A percentile compares a stretch with the other conserved stretches of the same genome.
phyloP scores from a whole-genome alignment of 2,113 vertebrate species.

The Cephalopterus ornatus region DNA sequence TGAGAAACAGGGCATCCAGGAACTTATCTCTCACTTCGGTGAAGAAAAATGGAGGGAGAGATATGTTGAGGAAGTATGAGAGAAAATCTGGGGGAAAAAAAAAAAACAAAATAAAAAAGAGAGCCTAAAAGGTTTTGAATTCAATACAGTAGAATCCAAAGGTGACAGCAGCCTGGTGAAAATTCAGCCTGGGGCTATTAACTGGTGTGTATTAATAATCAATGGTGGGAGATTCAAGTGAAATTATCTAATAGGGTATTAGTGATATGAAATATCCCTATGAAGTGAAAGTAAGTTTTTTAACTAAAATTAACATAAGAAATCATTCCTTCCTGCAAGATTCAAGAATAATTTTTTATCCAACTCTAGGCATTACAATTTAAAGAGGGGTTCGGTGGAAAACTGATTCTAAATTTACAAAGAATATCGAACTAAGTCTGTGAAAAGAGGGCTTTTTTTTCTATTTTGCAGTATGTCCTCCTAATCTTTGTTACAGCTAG shows the following conservation, averaged over 20 bases:
- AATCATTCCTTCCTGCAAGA: neutral
- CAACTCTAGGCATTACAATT: neutral
- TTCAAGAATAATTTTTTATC: neutral
- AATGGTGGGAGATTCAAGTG: neutral
- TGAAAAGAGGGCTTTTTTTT: neutral
- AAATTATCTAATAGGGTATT: neutral
- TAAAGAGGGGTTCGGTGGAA: neutral
- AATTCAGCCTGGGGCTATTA: neutral
- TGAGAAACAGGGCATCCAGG: neutral
- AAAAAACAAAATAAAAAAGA: neutral
- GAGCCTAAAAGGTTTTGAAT: neutral
- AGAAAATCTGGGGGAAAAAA: neutral
- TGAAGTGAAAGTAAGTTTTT: neutral
- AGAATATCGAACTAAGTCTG: neutral
- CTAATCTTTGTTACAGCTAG: neutral
- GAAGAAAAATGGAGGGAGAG: neutral
- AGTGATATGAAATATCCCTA: neutral
- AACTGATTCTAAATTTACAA: neutral
- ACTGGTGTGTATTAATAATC: neutral
- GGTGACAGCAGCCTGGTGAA: neutral
- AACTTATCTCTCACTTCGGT: neutral
- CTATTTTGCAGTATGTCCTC: neutral
- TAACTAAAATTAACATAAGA: neutral
- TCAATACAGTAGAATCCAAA: neutral
- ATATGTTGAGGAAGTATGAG: neutral